These are phyloP conservation scores for Tryphoninae sp. DNA, from an alignment of 2,888 invertebrate species.

Conservation along the genomic window DNA sequence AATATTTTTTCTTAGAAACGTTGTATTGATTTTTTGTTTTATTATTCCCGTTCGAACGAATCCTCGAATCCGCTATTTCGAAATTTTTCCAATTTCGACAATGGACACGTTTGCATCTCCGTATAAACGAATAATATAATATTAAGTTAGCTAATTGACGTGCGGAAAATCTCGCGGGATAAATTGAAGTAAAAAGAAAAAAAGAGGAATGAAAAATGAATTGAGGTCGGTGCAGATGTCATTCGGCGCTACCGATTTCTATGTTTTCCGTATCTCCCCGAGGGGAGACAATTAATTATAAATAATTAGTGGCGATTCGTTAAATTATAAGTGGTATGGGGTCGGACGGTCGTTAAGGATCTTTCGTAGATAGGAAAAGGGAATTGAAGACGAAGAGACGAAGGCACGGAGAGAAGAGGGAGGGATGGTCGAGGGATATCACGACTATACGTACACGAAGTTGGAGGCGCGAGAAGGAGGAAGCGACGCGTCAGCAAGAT, in stretches of 20 bases:
- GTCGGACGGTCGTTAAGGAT: constrained; percentile 52
- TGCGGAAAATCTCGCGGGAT: not conserved
- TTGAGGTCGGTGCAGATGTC: constrained; percentile 37
- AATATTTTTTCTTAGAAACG: not conserved
- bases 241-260: constrained; percentile 4
- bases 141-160: constrained; percentile 2
- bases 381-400: constrained; percentile 20
- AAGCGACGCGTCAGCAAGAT: constrained; percentile 80
- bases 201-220: constrained; percentile 34
- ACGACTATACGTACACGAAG: constrained; percentile 11
- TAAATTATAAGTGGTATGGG: constrained; percentile 69
- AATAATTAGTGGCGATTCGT: constrained; percentile 78
- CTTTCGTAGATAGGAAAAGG: constrained; percentile 35
- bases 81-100: not conserved
- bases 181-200: not conserved
- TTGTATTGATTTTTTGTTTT: not conserved
- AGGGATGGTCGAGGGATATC: constrained; percentile 17
- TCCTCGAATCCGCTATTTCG: not conserved
- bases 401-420: constrained; percentile 18
- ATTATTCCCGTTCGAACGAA: not conserved
- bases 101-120: not conserved
- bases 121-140: constrained; percentile 7
- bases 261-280: not conserved
- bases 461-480: constrained; percentile 67
- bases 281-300: constrained; percentile 74